Evolutionary conservation across 35 echinoderm and acorn worm genomes (phyloP).

Genomic region (Eucidaris tribuloides): DNA sequence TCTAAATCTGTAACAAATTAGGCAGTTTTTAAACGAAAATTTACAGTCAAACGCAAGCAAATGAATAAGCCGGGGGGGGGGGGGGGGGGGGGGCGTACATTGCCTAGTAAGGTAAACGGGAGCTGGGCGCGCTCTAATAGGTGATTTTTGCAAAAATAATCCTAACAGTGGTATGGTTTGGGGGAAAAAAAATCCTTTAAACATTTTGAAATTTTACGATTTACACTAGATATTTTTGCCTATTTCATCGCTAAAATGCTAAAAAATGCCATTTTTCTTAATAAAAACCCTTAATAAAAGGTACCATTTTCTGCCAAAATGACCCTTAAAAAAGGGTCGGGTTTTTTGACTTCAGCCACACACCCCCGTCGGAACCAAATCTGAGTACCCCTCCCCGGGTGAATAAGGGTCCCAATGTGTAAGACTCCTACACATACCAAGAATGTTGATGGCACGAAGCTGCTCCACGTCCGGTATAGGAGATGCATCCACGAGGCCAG

Average conservation of each 20-base stretch:
- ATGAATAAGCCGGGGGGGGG: too few relatives aligned
- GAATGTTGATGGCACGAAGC: neutral
- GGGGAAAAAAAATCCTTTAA: too few relatives aligned
- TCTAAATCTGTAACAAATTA: too few relatives aligned
- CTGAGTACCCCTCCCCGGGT: neutral
- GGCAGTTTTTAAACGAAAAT: too few relatives aligned
- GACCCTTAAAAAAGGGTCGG: neutral
- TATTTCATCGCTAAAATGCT: neutral
- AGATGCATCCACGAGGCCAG: conserved; percentile 11
- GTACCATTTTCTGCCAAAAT: neutral
- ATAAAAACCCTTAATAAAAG: neutral
- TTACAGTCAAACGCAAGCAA: too few relatives aligned
- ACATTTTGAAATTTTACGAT: too few relatives aligned
- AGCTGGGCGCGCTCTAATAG: too few relatives aligned
- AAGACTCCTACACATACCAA: neutral
- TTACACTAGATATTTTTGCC: too few relatives aligned
- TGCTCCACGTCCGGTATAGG: neutral
- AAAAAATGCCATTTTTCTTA: neutral
- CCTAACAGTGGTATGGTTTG: too few relatives aligned
- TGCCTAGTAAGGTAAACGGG: too few relatives aligned
- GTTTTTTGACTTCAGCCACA: neutral
- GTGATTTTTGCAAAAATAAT: too few relatives aligned
- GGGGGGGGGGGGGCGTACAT: too few relatives aligned
- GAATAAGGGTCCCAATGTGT: neutral
- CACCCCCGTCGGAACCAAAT: neutral